Evolutionary conservation across 2,797 vertebrate species (phyloP).

Genomic region (Urosaurus nigricauda): DNA sequence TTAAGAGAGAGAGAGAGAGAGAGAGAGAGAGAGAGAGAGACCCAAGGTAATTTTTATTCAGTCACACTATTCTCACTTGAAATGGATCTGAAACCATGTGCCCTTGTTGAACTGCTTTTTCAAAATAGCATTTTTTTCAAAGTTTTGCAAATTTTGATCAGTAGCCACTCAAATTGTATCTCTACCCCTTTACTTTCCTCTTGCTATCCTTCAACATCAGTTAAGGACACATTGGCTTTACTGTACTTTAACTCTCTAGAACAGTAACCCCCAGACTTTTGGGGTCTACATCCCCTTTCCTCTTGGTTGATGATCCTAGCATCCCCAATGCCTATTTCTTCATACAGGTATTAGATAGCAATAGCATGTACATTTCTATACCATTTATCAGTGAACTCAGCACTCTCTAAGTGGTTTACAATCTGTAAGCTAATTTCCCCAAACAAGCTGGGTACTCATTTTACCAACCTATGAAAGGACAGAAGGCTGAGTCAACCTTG

Average conservation of each 20-base stretch:
- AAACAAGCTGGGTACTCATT: too few relatives aligned
- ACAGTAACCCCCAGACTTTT: not conserved
- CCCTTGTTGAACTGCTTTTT: not conserved
- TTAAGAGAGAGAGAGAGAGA: not conserved
- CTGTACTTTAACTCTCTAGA: not conserved
- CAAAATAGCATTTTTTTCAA: not conserved
- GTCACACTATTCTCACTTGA: not conserved
- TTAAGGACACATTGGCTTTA: not conserved
- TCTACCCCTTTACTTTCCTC: not conserved
- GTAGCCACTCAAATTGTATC: not conserved
- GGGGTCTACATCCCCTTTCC: too few relatives aligned
- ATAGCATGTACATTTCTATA: too few relatives aligned
- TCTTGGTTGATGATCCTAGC: too few relatives aligned
- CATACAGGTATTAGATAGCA: too few relatives aligned
- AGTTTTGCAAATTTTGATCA: not conserved
- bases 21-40: not conserved
- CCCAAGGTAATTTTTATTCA: not conserved
- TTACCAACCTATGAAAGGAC: too few relatives aligned
- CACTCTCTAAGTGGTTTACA: too few relatives aligned
- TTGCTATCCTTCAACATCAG: not conserved
- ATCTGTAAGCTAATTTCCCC: too few relatives aligned
- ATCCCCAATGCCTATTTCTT: too few relatives aligned
- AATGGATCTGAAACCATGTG: not conserved
- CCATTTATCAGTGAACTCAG: too few relatives aligned
- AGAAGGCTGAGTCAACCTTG: too few relatives aligned